Evolutionary conservation across 2,113 vertebrate species (phyloP).

Genomic region (Machaerirhynchus nigripectus): DNA sequence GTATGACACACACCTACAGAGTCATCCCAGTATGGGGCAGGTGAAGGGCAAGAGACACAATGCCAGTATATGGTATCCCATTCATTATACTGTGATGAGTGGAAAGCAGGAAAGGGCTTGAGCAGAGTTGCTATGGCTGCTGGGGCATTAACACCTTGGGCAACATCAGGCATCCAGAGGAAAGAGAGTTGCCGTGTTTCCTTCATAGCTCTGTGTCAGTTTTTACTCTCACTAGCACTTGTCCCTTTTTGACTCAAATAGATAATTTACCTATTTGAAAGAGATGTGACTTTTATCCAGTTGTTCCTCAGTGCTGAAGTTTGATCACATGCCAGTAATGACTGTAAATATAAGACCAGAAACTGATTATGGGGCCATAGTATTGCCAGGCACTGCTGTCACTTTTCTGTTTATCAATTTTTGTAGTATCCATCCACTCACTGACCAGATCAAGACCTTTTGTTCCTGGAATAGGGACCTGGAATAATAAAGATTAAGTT

Average conservation of each 20-base stretch:
- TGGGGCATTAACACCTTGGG: neutral
- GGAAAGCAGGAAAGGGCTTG: neutral
- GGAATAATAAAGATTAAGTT: slow-evolving; percentile 28
- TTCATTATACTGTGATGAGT: neutral
- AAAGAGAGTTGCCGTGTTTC: neutral
- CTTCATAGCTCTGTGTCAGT: neutral
- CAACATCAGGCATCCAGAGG: neutral
- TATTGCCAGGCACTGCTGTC: slow-evolving; percentile 74
- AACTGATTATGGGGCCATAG: slow-evolving; percentile 75
- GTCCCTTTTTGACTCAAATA: slow-evolving; percentile 74
- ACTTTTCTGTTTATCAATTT: slow-evolving; percentile 78
- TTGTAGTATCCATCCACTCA: slow-evolving; percentile 73
- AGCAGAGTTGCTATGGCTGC: neutral
- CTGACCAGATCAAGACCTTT: slow-evolving; percentile 73
- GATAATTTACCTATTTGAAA: slow-evolving; percentile 71
- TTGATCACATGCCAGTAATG: slow-evolving; percentile 78
- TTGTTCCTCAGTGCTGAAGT: slow-evolving; percentile 76
- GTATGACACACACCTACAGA: slow-evolving; percentile 68
- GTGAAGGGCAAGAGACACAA: neutral
- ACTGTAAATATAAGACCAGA: slow-evolving; percentile 72
- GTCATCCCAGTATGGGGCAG: neutral
- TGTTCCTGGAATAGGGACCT: slow-evolving; percentile 74
- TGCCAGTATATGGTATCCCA: neutral
- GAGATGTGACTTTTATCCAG: slow-evolving; percentile 77
- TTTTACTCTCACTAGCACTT: neutral